Conservation (phyloP, 2,113 vertebrate species). For the Eolophus roseicapilla region DNA sequence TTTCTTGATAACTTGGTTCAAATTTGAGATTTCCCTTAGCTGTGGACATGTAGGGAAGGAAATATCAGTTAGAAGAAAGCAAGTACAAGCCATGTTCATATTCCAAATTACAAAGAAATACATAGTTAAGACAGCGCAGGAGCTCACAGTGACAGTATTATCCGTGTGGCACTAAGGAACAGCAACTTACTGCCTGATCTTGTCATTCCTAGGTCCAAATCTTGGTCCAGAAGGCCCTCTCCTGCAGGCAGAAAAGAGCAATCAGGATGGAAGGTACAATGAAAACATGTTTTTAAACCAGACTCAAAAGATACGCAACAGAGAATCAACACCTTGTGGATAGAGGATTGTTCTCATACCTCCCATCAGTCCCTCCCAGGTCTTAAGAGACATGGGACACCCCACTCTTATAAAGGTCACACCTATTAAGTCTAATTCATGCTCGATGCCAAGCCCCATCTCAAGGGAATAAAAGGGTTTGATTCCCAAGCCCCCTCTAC, state of each 20-base stretch:
- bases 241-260: constrained; percentile 74
- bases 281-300: neutral
- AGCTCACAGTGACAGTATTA: neutral
- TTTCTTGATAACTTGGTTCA: neutral
- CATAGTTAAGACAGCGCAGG: neutral
- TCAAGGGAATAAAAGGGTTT: neutral
- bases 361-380: neutral
- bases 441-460: neutral
- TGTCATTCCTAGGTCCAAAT: constrained; percentile 94
- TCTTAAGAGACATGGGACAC: neutral
- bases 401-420: neutral
- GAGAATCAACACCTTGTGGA: neutral
- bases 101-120: neutral
- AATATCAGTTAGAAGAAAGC: neutral
- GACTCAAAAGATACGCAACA: neutral
- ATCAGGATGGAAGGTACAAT: neutral
- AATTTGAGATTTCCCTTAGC: neutral
- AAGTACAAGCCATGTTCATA: neutral
- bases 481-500: neutral
- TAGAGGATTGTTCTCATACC: neutral
- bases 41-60: neutral
- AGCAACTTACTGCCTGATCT: constrained; percentile 94
- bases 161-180: neutral
- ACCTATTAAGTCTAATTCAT: neutral
- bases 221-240: constrained; percentile 92